Percentiles rank a stretch among this genome's conserved stretches.
phyloP scores from a whole-genome alignment of 1,140 invertebrate species.

The Listronotus bonariensis region DNA sequence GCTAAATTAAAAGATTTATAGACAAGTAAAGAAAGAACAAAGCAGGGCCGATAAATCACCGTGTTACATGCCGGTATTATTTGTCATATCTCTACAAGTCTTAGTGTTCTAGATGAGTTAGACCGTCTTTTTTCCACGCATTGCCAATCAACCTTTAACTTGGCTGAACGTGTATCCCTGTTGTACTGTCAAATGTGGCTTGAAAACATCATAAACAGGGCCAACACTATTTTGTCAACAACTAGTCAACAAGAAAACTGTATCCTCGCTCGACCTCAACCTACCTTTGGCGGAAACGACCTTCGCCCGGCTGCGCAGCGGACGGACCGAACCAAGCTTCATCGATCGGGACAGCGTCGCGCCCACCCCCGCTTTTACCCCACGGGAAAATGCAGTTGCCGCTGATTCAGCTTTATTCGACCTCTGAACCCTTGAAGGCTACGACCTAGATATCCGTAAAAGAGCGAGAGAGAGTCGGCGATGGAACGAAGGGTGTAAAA shows the following conservation, averaged over 20 bases:
- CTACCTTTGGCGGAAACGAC: conserved; percentile 38
- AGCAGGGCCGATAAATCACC: too few species aligned
- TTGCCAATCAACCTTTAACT: too few species aligned
- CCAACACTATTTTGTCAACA: too few species aligned
- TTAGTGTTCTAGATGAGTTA: too few species aligned
- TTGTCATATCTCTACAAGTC: too few species aligned
- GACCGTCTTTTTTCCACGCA: too few species aligned
- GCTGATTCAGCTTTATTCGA: conserved; percentile 40
- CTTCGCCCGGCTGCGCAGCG: conserved; percentile 31
- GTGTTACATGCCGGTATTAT: too few species aligned
- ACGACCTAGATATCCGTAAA: conserved; percentile 34
- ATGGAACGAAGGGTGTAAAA: neutral
- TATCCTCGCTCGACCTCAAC: conserved; percentile 27
- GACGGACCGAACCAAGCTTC: conserved; percentile 24
- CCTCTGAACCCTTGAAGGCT: conserved; percentile 40
- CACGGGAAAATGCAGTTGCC: conserved; percentile 36
- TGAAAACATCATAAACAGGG: too few species aligned
- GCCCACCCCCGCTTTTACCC: conserved; percentile 18
- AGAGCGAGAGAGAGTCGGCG: neutral
- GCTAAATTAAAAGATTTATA: too few species aligned
- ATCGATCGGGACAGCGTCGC: conserved; percentile 30
- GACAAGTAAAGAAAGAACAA: too few species aligned
- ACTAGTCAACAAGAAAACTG: neutral
- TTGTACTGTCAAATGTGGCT: too few species aligned
- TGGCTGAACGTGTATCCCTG: too few species aligned